A percentile compares a stretch with the other conserved stretches of the same genome.
Evolutionary conservation across 2,113 vertebrate species (phyloP).

Genomic region (Microcebus murinus): DNA sequence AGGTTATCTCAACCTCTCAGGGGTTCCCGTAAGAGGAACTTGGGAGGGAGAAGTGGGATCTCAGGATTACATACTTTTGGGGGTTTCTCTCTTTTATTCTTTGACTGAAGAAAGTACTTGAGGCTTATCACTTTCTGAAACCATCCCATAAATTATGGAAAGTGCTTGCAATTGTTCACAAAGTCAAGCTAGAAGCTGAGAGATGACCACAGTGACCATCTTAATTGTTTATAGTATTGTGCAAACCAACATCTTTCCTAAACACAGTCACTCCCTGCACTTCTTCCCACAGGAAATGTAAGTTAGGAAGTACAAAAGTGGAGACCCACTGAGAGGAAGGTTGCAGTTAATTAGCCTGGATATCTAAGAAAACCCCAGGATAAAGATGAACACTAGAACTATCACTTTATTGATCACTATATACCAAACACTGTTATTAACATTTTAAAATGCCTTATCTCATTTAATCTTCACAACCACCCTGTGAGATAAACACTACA

Average conservation of each 20-base stretch:
- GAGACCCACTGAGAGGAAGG: not conserved
- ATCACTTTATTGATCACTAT: rapidly evolving
- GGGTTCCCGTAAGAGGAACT: not conserved
- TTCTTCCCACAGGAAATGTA: not conserved
- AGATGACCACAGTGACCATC: rapidly evolving
- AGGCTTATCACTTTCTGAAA: not conserved
- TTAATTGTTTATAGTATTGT: rapidly evolving
- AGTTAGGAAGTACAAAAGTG: not conserved
- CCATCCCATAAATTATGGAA: not conserved
- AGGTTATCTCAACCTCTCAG: not conserved
- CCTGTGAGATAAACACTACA: not conserved
- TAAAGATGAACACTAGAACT: not conserved
- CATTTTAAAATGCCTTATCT: not conserved
- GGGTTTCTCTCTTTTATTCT: not conserved
- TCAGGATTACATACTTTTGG: too few species aligned
- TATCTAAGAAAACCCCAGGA: not conserved
- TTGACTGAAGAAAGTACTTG: not conserved
- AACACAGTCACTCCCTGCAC: rapidly evolving
- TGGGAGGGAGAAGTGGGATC: not conserved
- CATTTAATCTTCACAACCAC: not conserved
- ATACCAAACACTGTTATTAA: not conserved
- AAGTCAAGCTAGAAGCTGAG: not conserved
- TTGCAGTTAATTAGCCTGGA: not conserved
- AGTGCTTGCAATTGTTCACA: too few species aligned
- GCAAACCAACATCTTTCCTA: not conserved